These are phyloP conservation scores for Mixornis gularis DNA, from an alignment of 2,113 vertebrate genomes.

Conservation along the genomic window DNA sequence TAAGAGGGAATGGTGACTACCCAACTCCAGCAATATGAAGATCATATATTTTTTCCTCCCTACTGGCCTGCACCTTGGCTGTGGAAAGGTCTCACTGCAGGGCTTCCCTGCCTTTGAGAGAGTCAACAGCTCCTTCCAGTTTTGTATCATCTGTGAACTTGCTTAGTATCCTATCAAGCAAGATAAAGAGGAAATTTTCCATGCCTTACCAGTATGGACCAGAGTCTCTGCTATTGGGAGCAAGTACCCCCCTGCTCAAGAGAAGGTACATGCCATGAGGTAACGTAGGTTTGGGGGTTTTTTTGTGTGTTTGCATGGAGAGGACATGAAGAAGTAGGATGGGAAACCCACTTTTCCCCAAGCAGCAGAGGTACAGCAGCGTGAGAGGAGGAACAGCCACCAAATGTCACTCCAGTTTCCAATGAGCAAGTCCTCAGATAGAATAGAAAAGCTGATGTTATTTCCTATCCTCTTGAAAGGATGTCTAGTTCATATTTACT, in stretches of 20 bases:
- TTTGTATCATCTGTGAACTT: neutral
- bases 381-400: neutral
- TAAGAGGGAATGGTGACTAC: neutral
- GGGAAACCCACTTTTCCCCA: neutral
- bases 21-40: neutral
- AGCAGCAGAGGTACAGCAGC: fast-evolving
- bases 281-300: neutral
- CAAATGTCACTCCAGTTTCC: neutral
- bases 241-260: neutral
- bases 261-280: neutral
- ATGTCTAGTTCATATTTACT: neutral
- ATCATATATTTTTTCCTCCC: neutral
- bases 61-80: neutral
- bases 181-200: neutral
- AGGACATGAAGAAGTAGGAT: neutral
- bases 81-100: neutral
- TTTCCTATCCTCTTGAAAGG: neutral
- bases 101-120: neutral
- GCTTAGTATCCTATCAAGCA: neutral
- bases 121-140: neutral
- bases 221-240: neutral
- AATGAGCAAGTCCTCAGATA: neutral
- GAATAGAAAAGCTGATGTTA: neutral
- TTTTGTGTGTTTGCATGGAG: neutral
- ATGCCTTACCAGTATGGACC: neutral